Evolutionary conservation across 2,113 vertebrate species (phyloP).

Genomic region (Orycteropus afer): DNA sequence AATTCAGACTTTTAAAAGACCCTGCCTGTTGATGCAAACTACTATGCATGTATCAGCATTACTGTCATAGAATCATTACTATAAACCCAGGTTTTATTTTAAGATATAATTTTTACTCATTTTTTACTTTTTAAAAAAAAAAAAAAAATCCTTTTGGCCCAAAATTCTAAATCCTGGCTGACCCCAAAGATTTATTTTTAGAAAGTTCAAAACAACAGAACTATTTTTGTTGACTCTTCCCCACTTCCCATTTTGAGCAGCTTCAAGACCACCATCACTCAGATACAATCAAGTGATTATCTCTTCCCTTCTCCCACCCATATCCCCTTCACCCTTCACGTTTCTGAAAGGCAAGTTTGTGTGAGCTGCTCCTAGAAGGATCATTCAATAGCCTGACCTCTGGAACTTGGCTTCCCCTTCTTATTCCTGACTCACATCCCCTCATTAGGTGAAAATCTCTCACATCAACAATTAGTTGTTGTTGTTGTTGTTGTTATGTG

Average conservation of each 20-base stretch:
- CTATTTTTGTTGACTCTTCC: slow-evolving; percentile 8
- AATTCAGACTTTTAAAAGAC: slow-evolving; percentile 10
- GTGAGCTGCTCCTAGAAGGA: neutral
- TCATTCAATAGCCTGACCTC: neutral
- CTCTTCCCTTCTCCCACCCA: neutral
- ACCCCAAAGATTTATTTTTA: slow-evolving; percentile 24
- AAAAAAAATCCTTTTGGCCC: slow-evolving; percentile 41
- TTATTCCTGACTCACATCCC: neutral
- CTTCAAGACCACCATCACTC: neutral
- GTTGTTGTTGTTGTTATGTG: too few species aligned
- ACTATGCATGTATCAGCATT: neutral
- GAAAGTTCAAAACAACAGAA: slow-evolving; percentile 38
- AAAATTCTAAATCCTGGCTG: slow-evolving; percentile 56
- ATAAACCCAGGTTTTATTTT: neutral
- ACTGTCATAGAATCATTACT: neutral
- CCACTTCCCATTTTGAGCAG: neutral
- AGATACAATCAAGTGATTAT: neutral
- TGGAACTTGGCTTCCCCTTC: neutral
- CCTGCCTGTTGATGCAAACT: neutral
- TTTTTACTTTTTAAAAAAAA: slow-evolving; percentile 12
- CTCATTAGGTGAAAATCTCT: neutral
- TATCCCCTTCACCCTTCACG: neutral
- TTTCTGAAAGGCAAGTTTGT: slow-evolving; percentile 10
- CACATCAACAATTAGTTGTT: too few species aligned
- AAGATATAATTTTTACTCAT: slow-evolving; percentile 30